Base-by-base conservation (phyloP, 1,140 invertebrate species). In the Megalonaias nervosa region DNA sequence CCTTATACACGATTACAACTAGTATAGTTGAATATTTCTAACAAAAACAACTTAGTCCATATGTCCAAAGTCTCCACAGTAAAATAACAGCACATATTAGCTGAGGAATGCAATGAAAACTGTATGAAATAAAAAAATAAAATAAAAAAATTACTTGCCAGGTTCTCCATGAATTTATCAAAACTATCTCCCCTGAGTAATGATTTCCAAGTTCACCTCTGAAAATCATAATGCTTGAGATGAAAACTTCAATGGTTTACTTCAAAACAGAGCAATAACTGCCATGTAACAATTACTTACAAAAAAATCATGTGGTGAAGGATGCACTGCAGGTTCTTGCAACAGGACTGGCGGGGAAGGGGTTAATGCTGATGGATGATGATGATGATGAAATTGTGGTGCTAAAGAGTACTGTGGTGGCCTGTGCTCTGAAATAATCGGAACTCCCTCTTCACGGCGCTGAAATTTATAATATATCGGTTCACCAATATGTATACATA, bases 321-420 rank as follows among this genome's bases (percentile, higher is more conserved):
- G 84, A 70, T 90, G 89, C 16, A 90, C 85, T 55, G 84, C 76
- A 12, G 89, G 87, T 62, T 91, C 89, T 67, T 91, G 90, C 19
- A 90, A 84, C 55, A 91, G 70, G 70, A 89, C 81, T 58, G 86
- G 85, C 14, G 86, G 87, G 38, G 88, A 84, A 38, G 88, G 79
- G 58, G 81, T 85, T 66, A 88, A 82, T 59, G 79, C 75, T 62
- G 79, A 71, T 5, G 75, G 80, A 62, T 62, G 81, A 55, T 62
- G 75, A 71, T 80, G 75, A 60, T 81, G 65, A 31, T 79, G 75
- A 48, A 48, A 48, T 48, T 6, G 38, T 61, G 85, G 80, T 55
- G 79, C 71, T 60, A 84, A 80, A 16, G 79, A 79, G 71, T 82
- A 81, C n/a, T 81, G 61, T 55, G 77, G 68, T 19, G 76, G 58